These are phyloP conservation scores for Pogona vitticeps DNA, from an alignment of 2,113 vertebrate genomes.

Conservation along the genomic window DNA sequence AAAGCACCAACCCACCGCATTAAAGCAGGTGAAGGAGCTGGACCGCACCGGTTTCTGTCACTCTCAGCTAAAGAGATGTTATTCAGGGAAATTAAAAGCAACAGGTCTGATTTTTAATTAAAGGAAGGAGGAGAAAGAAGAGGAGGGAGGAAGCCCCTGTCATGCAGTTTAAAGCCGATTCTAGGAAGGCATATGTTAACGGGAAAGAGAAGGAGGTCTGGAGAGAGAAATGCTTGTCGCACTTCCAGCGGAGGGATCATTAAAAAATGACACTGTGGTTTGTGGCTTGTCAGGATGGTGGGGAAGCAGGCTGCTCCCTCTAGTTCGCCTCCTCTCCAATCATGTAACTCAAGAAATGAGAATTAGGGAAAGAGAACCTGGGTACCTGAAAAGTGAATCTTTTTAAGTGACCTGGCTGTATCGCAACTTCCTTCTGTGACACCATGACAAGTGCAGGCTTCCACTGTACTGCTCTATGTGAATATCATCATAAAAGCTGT, in stretches of 20 bases:
- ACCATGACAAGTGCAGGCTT: neutral
- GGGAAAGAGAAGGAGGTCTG: constrained; percentile 8
- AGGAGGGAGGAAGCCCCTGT: neutral
- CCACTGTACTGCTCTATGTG: neutral
- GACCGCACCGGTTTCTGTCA: neutral
- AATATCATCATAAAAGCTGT: neutral
- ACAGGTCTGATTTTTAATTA: constrained; percentile 57
- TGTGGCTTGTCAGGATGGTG: constrained; percentile 41
- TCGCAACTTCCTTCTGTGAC: neutral
- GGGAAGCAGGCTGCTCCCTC: constrained; percentile 1
- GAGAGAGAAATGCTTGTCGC: constrained; percentile 24
- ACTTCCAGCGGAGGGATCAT: constrained; percentile 46
- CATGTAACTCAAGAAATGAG: constrained; percentile 1
- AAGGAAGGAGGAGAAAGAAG: constrained; percentile 46
- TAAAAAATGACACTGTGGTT: constrained; percentile 26
- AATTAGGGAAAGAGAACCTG: neutral
- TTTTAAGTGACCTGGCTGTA: neutral
- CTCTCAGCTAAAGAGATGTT: constrained; percentile 43
- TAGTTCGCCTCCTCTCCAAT: constrained; percentile 30
- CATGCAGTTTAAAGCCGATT: constrained; percentile 12
- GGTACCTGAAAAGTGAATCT: neutral
- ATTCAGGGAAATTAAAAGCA: constrained; percentile 26
- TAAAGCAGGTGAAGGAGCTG: constrained; percentile 32
- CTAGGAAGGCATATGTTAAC: constrained; percentile 31
- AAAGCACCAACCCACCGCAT: neutral